Base-by-base conservation (phyloP, 37 sponge, comb jelly and placozoan genomes). In the Ianthella basta region DNA sequence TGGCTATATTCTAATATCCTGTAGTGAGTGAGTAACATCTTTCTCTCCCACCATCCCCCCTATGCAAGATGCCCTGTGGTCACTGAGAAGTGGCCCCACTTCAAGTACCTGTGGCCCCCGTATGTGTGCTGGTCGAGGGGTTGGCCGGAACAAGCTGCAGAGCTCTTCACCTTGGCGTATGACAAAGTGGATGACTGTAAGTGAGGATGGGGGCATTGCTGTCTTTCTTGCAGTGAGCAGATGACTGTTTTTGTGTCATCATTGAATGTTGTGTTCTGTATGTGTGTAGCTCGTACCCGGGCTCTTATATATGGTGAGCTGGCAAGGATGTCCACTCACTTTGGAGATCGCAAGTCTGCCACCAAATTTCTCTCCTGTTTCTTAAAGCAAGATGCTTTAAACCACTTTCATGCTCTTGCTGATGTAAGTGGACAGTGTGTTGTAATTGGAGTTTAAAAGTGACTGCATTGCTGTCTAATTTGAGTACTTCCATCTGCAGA, bases 101-200 rank as follows among this genome's bases (percentile, higher is more conserved):
- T 40, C 10, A 1, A 24, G 20, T 50, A 75, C 53, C 41, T 75
- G 16, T 75, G 78, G 78, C 78, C 54, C n/a, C 38, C 78, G 2
- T 75, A 75, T 41, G 78, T 75, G 78, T 75, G 78, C 53, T 75
- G 78, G 78, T 75, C 78, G 15, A 75, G 53, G 25, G 78, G 78
- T 41, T 75, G 78, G 78, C 15, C 3, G n/a, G 16, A 75, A 25
- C 20, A 25, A 23, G 41, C 78, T 19, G 78, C 54, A 19, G 78
- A 75, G 16, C 41, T 75, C 24, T 75, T 75, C 37, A 24, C 24
- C n/a, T 4, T 39, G n/a, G 78, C 78, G 5, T 25, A 75, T 44
- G n/a, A 19, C 15, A 19, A 1, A 18, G 38, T 75, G 23, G 38
- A 75, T 39, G 78, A 75, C 53, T 18, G 78, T 75, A 75, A 0